A percentile compares a stretch with the other conserved stretches of the same genome.
Evolutionary conservation across 2,888 invertebrate species (phyloP).

Genomic region (Notocelia uddmanniana): DNA sequence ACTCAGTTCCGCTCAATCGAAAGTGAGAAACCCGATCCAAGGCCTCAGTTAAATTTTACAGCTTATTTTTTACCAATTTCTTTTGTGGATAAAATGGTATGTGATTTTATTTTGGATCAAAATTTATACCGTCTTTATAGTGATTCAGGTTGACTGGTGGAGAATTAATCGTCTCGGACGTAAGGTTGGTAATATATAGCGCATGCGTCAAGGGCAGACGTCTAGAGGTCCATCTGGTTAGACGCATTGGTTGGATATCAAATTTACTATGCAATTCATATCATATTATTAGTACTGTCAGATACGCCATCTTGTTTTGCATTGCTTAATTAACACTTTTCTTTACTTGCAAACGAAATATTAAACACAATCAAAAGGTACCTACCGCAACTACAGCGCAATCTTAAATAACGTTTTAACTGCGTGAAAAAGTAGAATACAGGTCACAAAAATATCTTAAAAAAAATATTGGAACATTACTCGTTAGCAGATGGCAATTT

Average conservation of each 20-base stretch:
- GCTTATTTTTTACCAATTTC: slow-evolving; percentile 43
- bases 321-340: no score
- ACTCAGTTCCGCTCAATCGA: slow-evolving; percentile 33
- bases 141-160: slow-evolving; percentile 44
- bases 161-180: slow-evolving; percentile 42
- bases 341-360: no score
- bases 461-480: no score
- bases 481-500: no score
- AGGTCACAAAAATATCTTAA: no score
- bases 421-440: no score
- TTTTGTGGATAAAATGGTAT: slow-evolving; percentile 37
- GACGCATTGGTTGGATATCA: neutral
- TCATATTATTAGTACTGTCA: no score
- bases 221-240: slow-evolving; percentile 16
- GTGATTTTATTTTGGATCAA: slow-evolving; percentile 42
- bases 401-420: no score
- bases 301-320: no score
- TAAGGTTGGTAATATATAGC: slow-evolving; percentile 35
- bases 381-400: no score
- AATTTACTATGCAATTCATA: no score
- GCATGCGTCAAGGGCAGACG: slow-evolving; percentile 37
- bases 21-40: slow-evolving; percentile 38
- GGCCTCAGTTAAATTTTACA: slow-evolving; percentile 32
- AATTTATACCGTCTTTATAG: slow-evolving; percentile 44
- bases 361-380: no score